phyloP scores from a whole-genome alignment of 2,797 vertebrate genomes.

The Leptatherina wallacei region DNA sequence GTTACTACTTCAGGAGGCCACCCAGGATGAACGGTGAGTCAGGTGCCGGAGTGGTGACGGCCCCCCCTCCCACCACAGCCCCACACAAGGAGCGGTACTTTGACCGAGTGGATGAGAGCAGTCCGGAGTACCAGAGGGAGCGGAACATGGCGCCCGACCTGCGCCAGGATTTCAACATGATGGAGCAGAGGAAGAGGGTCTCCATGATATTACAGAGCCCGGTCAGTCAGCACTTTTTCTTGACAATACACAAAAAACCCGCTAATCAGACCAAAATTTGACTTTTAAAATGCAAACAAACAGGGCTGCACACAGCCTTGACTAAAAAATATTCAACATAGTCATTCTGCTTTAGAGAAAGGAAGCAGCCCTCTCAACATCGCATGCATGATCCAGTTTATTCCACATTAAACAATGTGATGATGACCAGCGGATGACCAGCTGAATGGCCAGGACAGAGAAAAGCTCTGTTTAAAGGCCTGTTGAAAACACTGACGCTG shows the following conservation, averaged over 20 bases:
- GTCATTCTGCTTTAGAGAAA: constrained; percentile 24
- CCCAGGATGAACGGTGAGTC: constrained; percentile 95
- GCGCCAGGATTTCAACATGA: constrained; percentile 99
- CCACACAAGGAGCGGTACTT: constrained; percentile 99
- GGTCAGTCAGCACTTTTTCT: constrained; percentile 77
- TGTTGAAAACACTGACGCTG: constrained; percentile 28
- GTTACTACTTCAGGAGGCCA: constrained; percentile 62
- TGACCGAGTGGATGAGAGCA: constrained; percentile 96
- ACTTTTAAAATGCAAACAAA: neutral
- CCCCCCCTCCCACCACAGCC: constrained; percentile 92
- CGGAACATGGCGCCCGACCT: constrained; percentile 98
- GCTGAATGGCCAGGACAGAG: constrained; percentile 24
- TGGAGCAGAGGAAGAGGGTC: constrained; percentile 98
- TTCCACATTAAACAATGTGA: constrained; percentile 34
- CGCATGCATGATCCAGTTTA: constrained; percentile 57
- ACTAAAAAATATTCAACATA: neutral
- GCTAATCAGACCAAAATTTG: neutral
- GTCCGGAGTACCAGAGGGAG: constrained; percentile 94
- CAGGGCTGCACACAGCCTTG: neutral
- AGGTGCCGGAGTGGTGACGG: constrained; percentile 94
- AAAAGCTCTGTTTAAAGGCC: constrained; percentile 21
- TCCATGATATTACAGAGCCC: constrained; percentile 99
- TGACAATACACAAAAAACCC: no score
- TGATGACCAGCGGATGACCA: constrained; percentile 10
- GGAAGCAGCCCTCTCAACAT: constrained; percentile 16